Percentiles rank a stretch among this genome's conserved stretches.
Conservation (phyloP, 2,888 invertebrate species). For the Barypeithes pellucidus region DNA sequence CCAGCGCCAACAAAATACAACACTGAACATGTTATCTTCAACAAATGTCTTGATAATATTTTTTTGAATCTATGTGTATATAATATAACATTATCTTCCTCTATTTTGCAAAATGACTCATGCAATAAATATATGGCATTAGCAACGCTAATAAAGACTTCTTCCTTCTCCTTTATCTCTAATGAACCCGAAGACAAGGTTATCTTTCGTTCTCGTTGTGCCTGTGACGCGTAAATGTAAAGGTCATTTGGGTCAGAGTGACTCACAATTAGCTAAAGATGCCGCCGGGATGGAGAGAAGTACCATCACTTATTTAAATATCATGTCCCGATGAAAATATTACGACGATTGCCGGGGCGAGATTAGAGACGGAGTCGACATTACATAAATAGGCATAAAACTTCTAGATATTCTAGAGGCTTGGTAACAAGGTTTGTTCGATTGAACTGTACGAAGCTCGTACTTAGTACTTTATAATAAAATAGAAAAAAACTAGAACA, state of each 20-base stretch:
- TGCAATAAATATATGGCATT: conserved; percentile 31
- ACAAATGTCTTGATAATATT: too few species aligned
- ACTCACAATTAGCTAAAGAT: conserved; percentile 50
- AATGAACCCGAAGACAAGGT: conserved; percentile 39
- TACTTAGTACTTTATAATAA: too few species aligned
- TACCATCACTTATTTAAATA: conserved; percentile 45
- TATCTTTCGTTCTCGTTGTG: conserved; percentile 37
- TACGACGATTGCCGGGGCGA: conserved; percentile 21
- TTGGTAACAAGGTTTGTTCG: too few species aligned
- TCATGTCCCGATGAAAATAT: conserved; percentile 39
- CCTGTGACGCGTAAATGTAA: conserved; percentile 43
- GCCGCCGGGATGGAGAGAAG: conserved; percentile 40
- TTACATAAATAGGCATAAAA: too few species aligned
- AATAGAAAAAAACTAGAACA: too few species aligned
- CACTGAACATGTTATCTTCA: too few species aligned
- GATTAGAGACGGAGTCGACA: conserved; percentile 2
- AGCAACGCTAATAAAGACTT: conserved; percentile 42
- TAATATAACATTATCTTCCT: neutral
- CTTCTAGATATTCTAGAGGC: too few species aligned
- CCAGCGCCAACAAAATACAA: too few species aligned
- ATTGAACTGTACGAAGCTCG: too few species aligned
- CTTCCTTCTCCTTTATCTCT: conserved; percentile 39
- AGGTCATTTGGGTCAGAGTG: conserved; percentile 46
- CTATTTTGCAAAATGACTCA: conserved; percentile 33
- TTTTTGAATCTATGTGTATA: too few species aligned